These are phyloP conservation scores for Lethrus apterus DNA, from an alignment of 1,140 invertebrate genomes.

Conservation along the genomic window DNA sequence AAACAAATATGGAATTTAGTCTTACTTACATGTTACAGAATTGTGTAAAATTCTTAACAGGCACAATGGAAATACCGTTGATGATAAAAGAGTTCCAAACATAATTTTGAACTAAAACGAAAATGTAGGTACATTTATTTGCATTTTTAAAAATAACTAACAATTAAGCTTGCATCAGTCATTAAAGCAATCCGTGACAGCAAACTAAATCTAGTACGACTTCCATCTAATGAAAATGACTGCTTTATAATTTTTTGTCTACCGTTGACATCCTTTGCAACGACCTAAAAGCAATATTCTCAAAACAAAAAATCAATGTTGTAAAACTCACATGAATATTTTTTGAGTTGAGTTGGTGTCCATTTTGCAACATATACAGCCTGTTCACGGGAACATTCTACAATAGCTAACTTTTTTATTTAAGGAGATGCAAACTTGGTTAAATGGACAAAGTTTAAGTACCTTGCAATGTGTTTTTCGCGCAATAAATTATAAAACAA, in stretches of 20 bases:
- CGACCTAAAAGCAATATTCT: conserved; percentile 50
- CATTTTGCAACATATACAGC: too few species aligned
- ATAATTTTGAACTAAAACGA: conserved; percentile 57
- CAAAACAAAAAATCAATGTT: too few species aligned
- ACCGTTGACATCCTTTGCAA: conserved; percentile 53
- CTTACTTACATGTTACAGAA: conserved; percentile 46
- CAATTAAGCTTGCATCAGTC: conserved; percentile 62
- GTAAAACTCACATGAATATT: too few species aligned
- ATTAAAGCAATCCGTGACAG: conserved; percentile 64
- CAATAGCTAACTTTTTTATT: too few species aligned
- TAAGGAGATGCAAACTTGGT: too few species aligned
- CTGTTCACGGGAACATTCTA: too few species aligned
- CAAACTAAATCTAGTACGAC: conserved; percentile 55
- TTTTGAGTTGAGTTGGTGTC: too few species aligned
- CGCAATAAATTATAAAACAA: too few species aligned
- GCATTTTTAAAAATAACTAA: conserved; percentile 45
- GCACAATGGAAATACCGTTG: conserved; percentile 58
- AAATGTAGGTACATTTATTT: conserved; percentile 8
- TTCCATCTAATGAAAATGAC: conserved; percentile 71
- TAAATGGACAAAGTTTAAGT: too few species aligned
- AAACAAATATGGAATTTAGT: conserved; percentile 3
- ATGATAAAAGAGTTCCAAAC: conserved; percentile 53
- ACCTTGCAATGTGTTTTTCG: too few species aligned
- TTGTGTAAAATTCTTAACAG: conserved; percentile 50
- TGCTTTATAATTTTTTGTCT: conserved; percentile 53